A percentile compares a stretch with the other conserved stretches of the same genome.
These are phyloP conservation scores for Sycobia sp. DNA, from an alignment of 1,140 invertebrate species.

Conservation along the genomic window DNA sequence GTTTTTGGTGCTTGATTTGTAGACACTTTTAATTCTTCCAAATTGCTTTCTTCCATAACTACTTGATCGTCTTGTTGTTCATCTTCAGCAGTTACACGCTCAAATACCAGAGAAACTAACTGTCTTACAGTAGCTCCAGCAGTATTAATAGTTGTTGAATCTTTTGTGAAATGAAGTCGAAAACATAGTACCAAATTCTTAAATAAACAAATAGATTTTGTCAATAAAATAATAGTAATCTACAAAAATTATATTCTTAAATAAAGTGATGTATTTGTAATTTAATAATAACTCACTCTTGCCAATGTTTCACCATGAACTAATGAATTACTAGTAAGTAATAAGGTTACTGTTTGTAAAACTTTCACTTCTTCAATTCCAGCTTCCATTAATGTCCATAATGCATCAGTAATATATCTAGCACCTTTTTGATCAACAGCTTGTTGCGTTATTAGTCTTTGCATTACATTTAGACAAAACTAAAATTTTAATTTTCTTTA, in stretches of 20 bases:
- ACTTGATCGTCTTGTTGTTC: constrained; percentile 56
- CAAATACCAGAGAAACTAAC: constrained; percentile 95
- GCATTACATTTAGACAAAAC: constrained; percentile 90
- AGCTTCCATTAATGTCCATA: constrained; percentile 92
- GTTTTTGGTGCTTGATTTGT: constrained; percentile 79
- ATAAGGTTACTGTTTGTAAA: constrained; percentile 91
- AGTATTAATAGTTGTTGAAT: constrained; percentile 93
- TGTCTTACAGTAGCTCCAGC: constrained; percentile 96
- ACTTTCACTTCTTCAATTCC: constrained; percentile 95
- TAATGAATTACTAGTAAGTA: constrained; percentile 91
- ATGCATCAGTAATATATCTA: constrained; percentile 87
- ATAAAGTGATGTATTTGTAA: neutral
- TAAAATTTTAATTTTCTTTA: constrained; percentile 54
- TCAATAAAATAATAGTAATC: constrained; percentile 14
- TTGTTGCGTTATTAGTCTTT: constrained; percentile 81
- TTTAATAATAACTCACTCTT: constrained; percentile 66
- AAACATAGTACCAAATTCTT: constrained; percentile 95
- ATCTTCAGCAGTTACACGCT: constrained; percentile 83
- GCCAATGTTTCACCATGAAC: constrained; percentile 93
- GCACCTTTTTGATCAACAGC: constrained; percentile 88
- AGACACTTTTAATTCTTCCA: constrained; percentile 80
- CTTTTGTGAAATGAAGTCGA: constrained; percentile 91
- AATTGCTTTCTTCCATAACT: constrained; percentile 65
- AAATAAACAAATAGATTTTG: constrained; percentile 45
- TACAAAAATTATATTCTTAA: constrained; percentile 2